Evolutionary conservation across 2,888 invertebrate species (phyloP).

Genomic region (Agrilus cyanescens): DNA sequence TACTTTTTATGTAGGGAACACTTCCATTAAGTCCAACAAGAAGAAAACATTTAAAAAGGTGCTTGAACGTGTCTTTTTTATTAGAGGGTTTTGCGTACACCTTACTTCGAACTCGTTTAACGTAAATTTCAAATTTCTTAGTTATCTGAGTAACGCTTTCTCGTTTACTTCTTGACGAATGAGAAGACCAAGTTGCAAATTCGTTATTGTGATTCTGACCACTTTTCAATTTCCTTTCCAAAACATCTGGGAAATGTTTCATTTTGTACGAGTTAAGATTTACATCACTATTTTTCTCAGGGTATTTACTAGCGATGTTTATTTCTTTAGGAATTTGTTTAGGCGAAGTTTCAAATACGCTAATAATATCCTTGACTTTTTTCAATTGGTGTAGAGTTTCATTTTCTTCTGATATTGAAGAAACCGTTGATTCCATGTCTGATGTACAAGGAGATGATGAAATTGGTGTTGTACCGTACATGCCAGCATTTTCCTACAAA

Average conservation of each 20-base stretch:
- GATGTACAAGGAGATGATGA: slow-evolving; percentile 31
- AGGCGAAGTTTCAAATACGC: not conserved
- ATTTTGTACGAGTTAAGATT: no score
- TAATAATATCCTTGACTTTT: slow-evolving; percentile 27
- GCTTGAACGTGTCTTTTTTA: slow-evolving; percentile 34
- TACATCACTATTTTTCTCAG: no score
- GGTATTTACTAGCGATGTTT: slow-evolving; percentile 3
- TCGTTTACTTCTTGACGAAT: no score
- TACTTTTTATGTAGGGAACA: slow-evolving; percentile 57
- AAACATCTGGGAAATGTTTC: no score
- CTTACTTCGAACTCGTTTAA: slow-evolving; percentile 34
- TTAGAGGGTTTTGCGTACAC: slow-evolving; percentile 30
- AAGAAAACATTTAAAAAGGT: slow-evolving; percentile 56
- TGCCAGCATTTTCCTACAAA: not conserved
- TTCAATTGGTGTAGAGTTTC: slow-evolving; percentile 13
- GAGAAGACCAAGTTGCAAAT: slow-evolving; percentile 1
- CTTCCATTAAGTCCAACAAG: slow-evolving; percentile 55
- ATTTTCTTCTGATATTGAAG: slow-evolving; percentile 29
- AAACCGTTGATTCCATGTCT: slow-evolving; percentile 34
- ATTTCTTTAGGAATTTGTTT: not conserved
- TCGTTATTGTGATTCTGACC: not conserved
- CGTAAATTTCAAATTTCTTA: slow-evolving; percentile 30
- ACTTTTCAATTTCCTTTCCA: slow-evolving; percentile 1
- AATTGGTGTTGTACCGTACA: slow-evolving; percentile 15
- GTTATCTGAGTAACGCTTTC: slow-evolving; percentile 13